A percentile compares a stretch with the other conserved stretches of the same genome.
phyloP scores from a whole-genome alignment of 1,140 invertebrate genomes.

The Maniola jurtina region DNA sequence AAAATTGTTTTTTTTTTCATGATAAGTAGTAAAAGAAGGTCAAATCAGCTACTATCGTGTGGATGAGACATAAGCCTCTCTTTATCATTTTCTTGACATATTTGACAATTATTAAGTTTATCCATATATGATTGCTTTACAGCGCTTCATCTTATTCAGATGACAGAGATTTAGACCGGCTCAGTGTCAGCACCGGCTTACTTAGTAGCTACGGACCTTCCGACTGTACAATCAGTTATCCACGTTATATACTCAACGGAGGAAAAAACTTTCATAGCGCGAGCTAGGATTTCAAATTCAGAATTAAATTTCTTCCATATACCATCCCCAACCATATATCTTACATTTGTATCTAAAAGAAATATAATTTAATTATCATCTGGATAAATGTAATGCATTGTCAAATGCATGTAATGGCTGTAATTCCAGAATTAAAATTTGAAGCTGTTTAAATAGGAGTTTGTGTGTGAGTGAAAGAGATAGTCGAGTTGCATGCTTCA shows the following conservation, averaged over 20 bases:
- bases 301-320: background rate
- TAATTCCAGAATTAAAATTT: background rate
- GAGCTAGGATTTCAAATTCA: constrained; percentile 42
- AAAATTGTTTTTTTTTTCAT: too few species aligned
- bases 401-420: background rate
- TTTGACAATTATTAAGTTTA: constrained; percentile 55
- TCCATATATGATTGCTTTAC: constrained; percentile 55
- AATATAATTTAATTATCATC: background rate
- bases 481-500: constrained; percentile 8
- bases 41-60: constrained; percentile 65
- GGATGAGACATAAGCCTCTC: constrained; percentile 58
- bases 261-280: constrained; percentile 49
- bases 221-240: background rate
- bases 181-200: constrained; percentile 59
- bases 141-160: constrained; percentile 57
- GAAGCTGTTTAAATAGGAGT: constrained; percentile 21
- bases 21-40: constrained; percentile 48
- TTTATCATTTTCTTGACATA: constrained; percentile 71
- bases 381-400: too few species aligned
- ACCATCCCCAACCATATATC: background rate
- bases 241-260: constrained; percentile 35
- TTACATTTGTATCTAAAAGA: background rate
- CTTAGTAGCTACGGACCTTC: constrained; percentile 71
- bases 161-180: constrained; percentile 62
- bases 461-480: constrained; percentile 39